Conservation (phyloP, 2,797 vertebrate genomes). For the Leontopithecus rosalia region DNA sequence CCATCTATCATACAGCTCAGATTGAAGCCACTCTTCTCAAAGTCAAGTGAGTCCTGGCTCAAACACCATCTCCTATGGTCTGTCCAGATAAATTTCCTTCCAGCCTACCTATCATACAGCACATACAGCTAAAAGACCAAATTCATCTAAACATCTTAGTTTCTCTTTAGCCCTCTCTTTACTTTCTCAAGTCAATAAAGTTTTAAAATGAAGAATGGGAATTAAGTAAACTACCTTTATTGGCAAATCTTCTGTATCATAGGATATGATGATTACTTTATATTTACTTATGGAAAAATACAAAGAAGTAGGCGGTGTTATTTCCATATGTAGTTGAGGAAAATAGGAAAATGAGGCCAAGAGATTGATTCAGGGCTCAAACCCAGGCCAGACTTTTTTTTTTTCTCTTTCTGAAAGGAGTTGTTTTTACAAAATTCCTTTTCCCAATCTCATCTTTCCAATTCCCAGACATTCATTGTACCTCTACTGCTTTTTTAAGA, state of each 20-base stretch:
- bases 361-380: background rate
- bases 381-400: background rate
- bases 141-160: background rate
- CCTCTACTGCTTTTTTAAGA: background rate
- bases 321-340: background rate
- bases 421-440: background rate
- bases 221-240: background rate
- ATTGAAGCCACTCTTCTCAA: background rate
- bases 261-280: background rate
- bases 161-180: background rate
- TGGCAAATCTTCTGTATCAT: background rate
- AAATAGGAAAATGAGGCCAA: background rate
- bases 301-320: background rate
- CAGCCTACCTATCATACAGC: background rate
- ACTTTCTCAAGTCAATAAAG: background rate
- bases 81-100: background rate
- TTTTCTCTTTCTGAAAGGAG: background rate
- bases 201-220: background rate
- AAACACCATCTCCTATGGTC: background rate
- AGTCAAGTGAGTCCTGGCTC: background rate
- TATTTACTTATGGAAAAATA: background rate
- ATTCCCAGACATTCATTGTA: background rate
- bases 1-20: background rate
- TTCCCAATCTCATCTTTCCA: no score
- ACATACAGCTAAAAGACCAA: background rate